Base-by-base conservation (phyloP, 2,113 vertebrate species). In the Triplophysa tibetana region DNA sequence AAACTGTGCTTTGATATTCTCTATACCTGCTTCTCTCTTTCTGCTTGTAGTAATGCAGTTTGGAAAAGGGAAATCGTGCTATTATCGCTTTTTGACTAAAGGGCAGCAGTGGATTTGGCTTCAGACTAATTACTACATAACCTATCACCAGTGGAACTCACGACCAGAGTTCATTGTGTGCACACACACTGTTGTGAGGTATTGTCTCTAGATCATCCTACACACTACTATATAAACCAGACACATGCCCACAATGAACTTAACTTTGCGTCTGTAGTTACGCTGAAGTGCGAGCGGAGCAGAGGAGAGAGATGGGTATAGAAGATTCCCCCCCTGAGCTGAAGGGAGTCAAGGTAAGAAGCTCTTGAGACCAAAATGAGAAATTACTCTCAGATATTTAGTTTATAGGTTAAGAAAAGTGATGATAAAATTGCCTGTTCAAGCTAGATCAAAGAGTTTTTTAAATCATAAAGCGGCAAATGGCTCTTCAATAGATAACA, bases 81-180 rank as follows among this genome's bases (percentile, higher is more conserved):
- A 98, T 90, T 98, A 99, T 86, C 93, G 98, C 81, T 99, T 99
- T 90, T 95, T 99, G 83, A 99, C 97, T 68, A 99, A 99, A 93
- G 98, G 98, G 61, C 98, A 99, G 21, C 97, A 99, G 64, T 99
- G 98, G 98, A 98, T 99, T 90, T 99, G 98, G 97, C 93, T 99
- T 54, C 98, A 99, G 80, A 99, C 96, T 54, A 96, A 96, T 86
- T 98, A 98, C 91, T 99, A 99, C 87, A 99, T 99, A 89, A 99
- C 98, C 41, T 98, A 99, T 84, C 97, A 99, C 88, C 97, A 98
- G 88, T 99, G 98, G 98, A 99, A 99, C 92, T 99, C 97, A 75
- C 94, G 96, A 77, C 98, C 98, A 2, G 98, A 99, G 90, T 99
- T 99, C 84, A 98, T 99, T 69, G 97, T 99, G 79, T 99, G 98